Evolutionary conservation across 2,888 invertebrate genomes (phyloP).

Genomic region (Smittia sp.): DNA sequence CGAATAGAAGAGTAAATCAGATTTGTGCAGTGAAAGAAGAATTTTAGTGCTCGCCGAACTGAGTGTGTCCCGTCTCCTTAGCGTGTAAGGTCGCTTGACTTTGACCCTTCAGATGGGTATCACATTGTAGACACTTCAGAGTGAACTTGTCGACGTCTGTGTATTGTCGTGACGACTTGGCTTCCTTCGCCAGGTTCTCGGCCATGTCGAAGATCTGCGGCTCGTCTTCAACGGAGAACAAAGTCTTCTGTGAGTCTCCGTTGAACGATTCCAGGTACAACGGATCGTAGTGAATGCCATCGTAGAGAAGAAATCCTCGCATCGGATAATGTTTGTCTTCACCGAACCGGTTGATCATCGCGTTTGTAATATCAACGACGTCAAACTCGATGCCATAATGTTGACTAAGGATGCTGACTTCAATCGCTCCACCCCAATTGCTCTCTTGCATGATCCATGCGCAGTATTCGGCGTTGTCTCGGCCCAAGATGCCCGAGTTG

Average conservation of each 20-base stretch:
- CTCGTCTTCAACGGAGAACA: conserved; percentile 74
- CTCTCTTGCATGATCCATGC: conserved; percentile 84
- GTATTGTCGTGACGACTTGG: conserved; percentile 83
- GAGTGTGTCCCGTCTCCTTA: conserved; percentile 75
- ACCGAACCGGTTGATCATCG: conserved; percentile 87
- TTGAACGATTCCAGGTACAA: conserved; percentile 78
- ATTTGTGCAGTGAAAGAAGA: background rate
- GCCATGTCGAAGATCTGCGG: conserved; percentile 70
- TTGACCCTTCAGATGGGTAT: conserved; percentile 73
- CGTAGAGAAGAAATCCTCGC: conserved; percentile 85
- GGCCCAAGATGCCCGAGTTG: conserved; percentile 81
- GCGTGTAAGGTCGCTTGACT: conserved; percentile 82
- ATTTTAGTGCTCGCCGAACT: conserved; percentile 71
- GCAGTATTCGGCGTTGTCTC: conserved; percentile 81
- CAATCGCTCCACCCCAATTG: conserved; percentile 96
- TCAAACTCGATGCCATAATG: conserved; percentile 89
- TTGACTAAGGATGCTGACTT: conserved; percentile 81
- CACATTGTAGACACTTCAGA: conserved; percentile 79
- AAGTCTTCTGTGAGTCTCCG: conserved; percentile 70
- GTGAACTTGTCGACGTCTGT: conserved; percentile 87
- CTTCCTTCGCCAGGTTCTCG: conserved; percentile 80
- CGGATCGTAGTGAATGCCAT: conserved; percentile 96
- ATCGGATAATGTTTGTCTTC: conserved; percentile 84
- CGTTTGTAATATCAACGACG: conserved; percentile 88
- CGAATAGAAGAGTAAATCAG: background rate